Evolutionary conservation across 2,888 invertebrate species (phyloP), one percentile per base, ranked within the genome.

Genomic region (Drosophila maculinotata): DNA sequence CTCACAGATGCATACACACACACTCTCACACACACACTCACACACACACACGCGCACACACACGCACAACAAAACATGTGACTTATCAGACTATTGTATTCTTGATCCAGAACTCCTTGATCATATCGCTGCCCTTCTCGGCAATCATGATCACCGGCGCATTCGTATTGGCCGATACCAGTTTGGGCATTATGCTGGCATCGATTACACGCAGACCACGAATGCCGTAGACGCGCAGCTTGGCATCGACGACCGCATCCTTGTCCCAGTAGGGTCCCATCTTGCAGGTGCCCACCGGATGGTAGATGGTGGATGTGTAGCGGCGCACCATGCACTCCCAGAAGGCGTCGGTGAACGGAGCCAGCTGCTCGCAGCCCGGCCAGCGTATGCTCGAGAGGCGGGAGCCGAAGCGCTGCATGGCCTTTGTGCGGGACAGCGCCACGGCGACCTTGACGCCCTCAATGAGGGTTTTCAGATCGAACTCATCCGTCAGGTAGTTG

Each of bases 241-340:
- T 94, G 1, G 95, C 94, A 89, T 97, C 96, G 0, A 97, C 97
- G 0, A 97, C 97, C 0, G 97, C 97, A 5, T 94, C 94, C 10
- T 94, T 93, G 86, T 97, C 97, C 95, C 96, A 96, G 77, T 94
- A 95, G 0, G 97, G 97, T 0, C 97, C 97, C 97, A 97, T 97
- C 89, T 97, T 97, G 39, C 95, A 95, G 0, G 97, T 97, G 0
- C 97, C 97, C 0, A 96, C 95, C 0, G 97, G 97, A 92, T 97
- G 97, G 85, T 97, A 97, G 48, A 97, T 96, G 0, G 97, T 97
- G 5, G 94, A 95, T 0, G 96, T 95, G 73, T 96, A 97, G 35
- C 95, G 94, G 8, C 95, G 92, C 15, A 97, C 95, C 96, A 97
- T 96, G 81, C 97, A 97, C 87, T 97, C 97, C 95, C 96, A 97